Base-by-base conservation (phyloP, 2,797 vertebrate genomes). In the Iguana delicatissima region DNA sequence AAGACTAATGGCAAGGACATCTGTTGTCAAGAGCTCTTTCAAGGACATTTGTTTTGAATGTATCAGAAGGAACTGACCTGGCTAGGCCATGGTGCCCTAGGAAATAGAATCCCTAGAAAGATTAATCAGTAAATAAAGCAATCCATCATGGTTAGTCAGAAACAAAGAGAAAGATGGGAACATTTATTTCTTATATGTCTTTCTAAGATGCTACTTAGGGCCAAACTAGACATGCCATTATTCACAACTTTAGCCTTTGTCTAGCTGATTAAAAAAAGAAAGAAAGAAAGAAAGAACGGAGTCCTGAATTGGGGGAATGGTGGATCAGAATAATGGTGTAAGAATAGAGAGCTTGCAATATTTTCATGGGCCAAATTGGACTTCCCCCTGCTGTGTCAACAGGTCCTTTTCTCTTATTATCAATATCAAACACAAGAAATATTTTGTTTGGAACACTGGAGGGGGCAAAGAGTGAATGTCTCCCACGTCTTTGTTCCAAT, bases 101-200 rank as follows among this genome's bases (percentile, higher is more conserved):
- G 38, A 69, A 42, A 55, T 10, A 46, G 59, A 42, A 77, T 46
- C 73, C 73, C n/a, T 24, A n/a, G 55, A 62, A 86, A 62, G 35
- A 86, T 86, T 32, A 62, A 77, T 42, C 24, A 59, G 6, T 62
- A 46, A 86, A 86, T 14, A 59, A 59, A 86, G 42, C 16, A 77
- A 86, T 86, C 73, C 24, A 77, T 86, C 55, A 77, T 62, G 73
- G 72, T 62, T 77, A 77, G 35, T 42, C 73, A 29, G 26, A 76
- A 73, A 59, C 85, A 77, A 13, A 35, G 24, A 35, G 67, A 73
- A 73, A 85, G 67, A 73, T 73, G 32, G 72, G 20, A 85, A 35
- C 35, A 20, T 73, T 32, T 85, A 42, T 76, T 59, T 85, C 8
- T 32, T 72, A 50, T 20, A 85, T 52, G 29, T 52, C 14, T 72